Evolutionary conservation across 2,113 vertebrate species (phyloP), one percentile per base, ranked within the genome.

Genomic region (Pluvialis apricaria): DNA sequence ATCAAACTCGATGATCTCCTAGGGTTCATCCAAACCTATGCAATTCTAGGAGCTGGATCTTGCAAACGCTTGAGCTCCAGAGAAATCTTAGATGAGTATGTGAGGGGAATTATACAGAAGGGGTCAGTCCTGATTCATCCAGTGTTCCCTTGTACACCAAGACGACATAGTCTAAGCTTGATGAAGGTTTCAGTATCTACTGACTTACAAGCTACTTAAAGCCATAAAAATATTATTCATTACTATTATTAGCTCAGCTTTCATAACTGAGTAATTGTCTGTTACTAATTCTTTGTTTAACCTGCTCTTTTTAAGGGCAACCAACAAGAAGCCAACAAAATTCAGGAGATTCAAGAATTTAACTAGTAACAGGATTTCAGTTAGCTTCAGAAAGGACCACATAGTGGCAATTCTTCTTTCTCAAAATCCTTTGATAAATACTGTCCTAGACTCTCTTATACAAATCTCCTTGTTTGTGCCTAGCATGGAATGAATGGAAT

Each of bases 71-170:
- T 73, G 60, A 58, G 13, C 10, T 72, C 11, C 62, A 86, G 29
- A 72, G 10, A 73, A 55, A 76, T 29, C 52, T 77, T 42, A 45
- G n/a, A 26, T 1, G 2, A 55, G 12, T 31, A 13, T 1, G 0
- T 45, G 9, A 26, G n/a, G 3, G 4, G 13, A 64, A 45, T 28
- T 73, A 13, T 14, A 40, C 4, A 31, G 42, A 79, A 66, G 11
- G 6, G 6, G 5, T 1, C 5, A 22, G 12, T 42, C 7, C 10
- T 60, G 47, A 71, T 45, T 78, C 5, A 16, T 70, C 13, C 34
- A n/a, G 3, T 1, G 1, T 58, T 75, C 6, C 11, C 8, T 82
- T 40, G 15, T 21, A n/a, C 29, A 45, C 3, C 3, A 52, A 64
- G 38, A 54, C 21, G 8, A 42, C 19, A 42, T 5, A 69, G 28